Conservation (phyloP, 2,797 vertebrate species). For the Siniperca undulata region DNA sequence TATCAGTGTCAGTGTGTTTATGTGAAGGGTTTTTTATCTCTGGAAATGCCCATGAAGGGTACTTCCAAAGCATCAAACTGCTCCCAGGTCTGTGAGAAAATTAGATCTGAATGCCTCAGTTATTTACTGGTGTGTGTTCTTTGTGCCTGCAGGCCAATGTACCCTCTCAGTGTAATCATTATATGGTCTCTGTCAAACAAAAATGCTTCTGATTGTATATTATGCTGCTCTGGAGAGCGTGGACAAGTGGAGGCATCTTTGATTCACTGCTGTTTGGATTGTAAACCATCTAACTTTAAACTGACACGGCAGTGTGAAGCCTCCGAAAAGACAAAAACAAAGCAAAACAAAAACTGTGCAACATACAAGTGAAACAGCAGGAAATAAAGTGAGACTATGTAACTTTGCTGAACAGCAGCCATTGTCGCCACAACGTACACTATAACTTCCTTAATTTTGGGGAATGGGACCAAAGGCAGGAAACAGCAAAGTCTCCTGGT, state of each 20-base stretch:
- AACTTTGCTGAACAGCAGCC: background rate
- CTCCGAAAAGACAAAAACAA: background rate
- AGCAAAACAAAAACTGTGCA: background rate
- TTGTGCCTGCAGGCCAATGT: background rate
- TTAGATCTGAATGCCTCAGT: background rate
- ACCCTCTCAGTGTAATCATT: background rate
- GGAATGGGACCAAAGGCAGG: background rate
- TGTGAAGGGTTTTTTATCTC: constrained; percentile 30
- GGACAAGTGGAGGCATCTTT: background rate
- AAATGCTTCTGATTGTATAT: background rate
- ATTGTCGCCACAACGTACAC: background rate
- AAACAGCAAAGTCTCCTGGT: background rate
- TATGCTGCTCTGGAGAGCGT: background rate
- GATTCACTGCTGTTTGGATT: background rate
- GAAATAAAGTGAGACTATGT: background rate
- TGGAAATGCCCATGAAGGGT: constrained; percentile 64
- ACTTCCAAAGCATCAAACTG: constrained; percentile 36
- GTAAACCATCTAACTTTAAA: background rate
- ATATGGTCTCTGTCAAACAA: background rate
- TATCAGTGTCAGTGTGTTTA: constrained; percentile 12
- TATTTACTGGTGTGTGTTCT: constrained; percentile 11
- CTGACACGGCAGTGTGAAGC: background rate
- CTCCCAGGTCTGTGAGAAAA: background rate
- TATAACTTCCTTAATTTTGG: background rate
- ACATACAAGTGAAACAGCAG: background rate